These are phyloP conservation scores for Macrosiphum euphorbiae DNA, from an alignment of 2,888 invertebrate genomes.

Conservation along the genomic window DNA sequence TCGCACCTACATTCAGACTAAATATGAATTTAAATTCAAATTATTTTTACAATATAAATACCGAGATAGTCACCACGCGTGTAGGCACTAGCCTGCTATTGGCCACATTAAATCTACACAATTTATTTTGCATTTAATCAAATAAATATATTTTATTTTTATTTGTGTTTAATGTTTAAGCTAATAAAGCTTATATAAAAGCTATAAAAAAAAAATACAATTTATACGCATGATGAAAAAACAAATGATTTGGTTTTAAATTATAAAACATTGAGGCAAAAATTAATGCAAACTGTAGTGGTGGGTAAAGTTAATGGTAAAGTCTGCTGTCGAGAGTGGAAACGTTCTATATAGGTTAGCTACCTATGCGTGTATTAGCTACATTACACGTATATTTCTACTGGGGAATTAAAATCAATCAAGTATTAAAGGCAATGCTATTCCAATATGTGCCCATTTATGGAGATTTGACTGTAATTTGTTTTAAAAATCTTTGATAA, in stretches of 20 bases:
- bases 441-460: background rate
- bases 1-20: background rate
- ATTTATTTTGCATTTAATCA: background rate
- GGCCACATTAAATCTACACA: background rate
- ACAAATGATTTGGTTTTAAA: background rate
- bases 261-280: background rate
- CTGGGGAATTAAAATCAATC: background rate
- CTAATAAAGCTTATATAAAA: background rate
- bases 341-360: background rate
- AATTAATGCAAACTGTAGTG: background rate
- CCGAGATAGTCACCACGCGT: background rate
- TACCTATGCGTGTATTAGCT: constrained; percentile 2
- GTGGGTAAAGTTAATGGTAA: background rate
- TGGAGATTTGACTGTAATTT: background rate
- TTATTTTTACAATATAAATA: background rate
- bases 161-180: background rate
- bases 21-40: background rate
- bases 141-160: background rate
- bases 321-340: background rate
- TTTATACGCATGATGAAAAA: background rate
- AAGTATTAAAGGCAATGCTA: background rate
- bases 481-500: background rate
- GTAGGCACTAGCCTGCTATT: background rate
- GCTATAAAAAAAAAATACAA: background rate
- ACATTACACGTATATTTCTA: background rate